Conservation (phyloP, 2,888 invertebrate species). For the Epirrita christyi region DNA sequence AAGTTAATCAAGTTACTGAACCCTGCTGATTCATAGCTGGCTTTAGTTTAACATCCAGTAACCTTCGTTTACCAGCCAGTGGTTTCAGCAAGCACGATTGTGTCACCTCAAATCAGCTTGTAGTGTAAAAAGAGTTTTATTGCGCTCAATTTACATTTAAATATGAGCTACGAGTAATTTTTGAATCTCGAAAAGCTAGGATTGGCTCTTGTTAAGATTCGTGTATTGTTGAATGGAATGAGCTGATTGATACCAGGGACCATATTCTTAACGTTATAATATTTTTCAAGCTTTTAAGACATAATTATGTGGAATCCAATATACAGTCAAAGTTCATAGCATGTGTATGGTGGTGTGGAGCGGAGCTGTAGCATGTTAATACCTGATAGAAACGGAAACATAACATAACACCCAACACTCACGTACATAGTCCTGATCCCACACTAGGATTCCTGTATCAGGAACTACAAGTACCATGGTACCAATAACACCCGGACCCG, state of each 20-base stretch:
- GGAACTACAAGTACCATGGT: too few relatives aligned
- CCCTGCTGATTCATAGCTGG: conserved; percentile 41
- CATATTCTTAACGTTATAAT: too few relatives aligned
- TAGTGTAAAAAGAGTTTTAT: conserved; percentile 4
- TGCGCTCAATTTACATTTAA: not conserved
- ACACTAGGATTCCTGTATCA: too few relatives aligned
- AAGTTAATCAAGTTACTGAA: conserved; percentile 40
- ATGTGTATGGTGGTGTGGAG: conserved; percentile 5
- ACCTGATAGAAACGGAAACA: conserved; percentile 16
- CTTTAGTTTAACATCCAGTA: conserved; percentile 37
- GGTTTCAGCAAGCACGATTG: conserved; percentile 11
- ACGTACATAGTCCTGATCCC: too few relatives aligned
- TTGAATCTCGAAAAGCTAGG: too few relatives aligned
- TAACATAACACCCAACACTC: too few relatives aligned
- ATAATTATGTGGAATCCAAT: too few relatives aligned
- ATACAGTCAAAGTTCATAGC: conserved; percentile 22
- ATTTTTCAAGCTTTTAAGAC: conserved; percentile 14
- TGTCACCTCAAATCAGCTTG: conserved; percentile 5
- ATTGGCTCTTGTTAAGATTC: not conserved
- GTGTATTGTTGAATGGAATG: not conserved
- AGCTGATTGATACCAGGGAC: too few relatives aligned
- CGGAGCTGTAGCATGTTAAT: conserved; percentile 3
- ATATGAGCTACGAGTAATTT: not conserved
- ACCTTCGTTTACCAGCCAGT: conserved; percentile 37
- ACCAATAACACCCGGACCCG: too few relatives aligned